These are phyloP conservation scores for Aporophyla lueneburgensis DNA, from an alignment of 2,888 invertebrate species.

Conservation along the genomic window DNA sequence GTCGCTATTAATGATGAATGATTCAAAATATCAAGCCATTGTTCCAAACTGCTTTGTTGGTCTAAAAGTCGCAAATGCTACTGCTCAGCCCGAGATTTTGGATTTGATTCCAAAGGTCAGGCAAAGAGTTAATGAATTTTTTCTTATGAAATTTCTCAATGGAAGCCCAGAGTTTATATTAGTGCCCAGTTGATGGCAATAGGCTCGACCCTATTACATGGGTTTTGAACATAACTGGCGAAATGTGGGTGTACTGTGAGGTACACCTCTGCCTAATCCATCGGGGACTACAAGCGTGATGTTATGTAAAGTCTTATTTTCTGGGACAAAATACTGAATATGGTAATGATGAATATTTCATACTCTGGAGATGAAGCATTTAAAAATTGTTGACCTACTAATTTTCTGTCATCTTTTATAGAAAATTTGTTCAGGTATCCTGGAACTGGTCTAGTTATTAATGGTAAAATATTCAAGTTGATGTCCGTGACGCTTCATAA, in stretches of 20 bases:
- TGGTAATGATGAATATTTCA: background rate
- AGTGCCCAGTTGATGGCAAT: background rate
- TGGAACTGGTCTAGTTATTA: background rate
- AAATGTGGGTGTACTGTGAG: too few relatives aligned
- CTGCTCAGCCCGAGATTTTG: background rate
- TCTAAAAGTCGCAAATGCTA: background rate
- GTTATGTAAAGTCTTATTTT: background rate
- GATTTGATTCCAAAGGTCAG: background rate
- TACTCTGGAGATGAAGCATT: too few relatives aligned
- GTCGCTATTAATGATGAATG: background rate
- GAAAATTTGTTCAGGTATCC: slow-evolving; percentile 6
- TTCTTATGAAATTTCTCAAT: background rate
- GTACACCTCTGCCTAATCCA: background rate
- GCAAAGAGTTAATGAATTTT: background rate
- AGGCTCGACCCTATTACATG: too few relatives aligned
- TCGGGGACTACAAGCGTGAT: background rate
- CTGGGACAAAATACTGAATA: background rate
- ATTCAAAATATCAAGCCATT: background rate
- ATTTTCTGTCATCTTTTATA: background rate
- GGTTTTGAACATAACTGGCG: too few relatives aligned
- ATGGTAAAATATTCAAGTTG: slow-evolving; percentile 35
- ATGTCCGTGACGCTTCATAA: slow-evolving; percentile 17
- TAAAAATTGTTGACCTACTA: background rate
- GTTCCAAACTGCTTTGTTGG: background rate
- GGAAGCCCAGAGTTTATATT: background rate